Percentiles rank a stretch among this genome's conserved stretches.
These are phyloP conservation scores for Globia sparganii DNA, from an alignment of 2,888 invertebrate species.

Conservation along the genomic window DNA sequence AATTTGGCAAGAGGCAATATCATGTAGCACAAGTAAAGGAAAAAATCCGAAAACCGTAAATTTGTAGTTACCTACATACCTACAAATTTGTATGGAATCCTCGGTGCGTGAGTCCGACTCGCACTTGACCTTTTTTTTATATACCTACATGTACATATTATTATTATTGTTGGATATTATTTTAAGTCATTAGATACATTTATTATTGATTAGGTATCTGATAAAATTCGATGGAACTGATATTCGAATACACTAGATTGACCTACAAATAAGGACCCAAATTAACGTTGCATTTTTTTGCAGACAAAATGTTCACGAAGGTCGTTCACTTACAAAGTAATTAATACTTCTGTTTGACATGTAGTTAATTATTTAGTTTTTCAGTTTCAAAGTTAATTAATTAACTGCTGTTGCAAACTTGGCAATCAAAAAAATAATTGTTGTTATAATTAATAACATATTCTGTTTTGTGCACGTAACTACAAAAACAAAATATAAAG, in stretches of 20 bases:
- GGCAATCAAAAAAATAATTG: constrained; percentile 36
- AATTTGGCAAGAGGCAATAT: too few relatives aligned
- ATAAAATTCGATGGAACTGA: background rate
- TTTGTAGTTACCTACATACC: too few relatives aligned
- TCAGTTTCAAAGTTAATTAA: constrained; percentile 61
- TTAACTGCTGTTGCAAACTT: constrained; percentile 38
- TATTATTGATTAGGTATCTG: background rate
- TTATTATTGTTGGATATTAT: background rate
- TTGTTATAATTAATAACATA: constrained; percentile 30
- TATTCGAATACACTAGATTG: background rate
- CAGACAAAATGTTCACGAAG: background rate
- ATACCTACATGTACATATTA: background rate
- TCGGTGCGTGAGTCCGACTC: too few relatives aligned
- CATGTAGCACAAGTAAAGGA: too few relatives aligned
- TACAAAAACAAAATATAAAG: background rate
- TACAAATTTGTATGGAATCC: too few relatives aligned
- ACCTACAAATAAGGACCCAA: background rate
- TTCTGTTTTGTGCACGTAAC: constrained; percentile 41
- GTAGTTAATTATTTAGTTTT: constrained; percentile 38
- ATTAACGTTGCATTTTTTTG: background rate
- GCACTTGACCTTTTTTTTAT: too few relatives aligned
- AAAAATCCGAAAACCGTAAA: too few relatives aligned
- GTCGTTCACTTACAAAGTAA: background rate
- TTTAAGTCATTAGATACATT: background rate
- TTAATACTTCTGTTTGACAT: background rate